Evolutionary conservation across 2,113 vertebrate species (phyloP), one percentile per base, ranked within the genome.

Genomic region (Rostratula benghalensis): DNA sequence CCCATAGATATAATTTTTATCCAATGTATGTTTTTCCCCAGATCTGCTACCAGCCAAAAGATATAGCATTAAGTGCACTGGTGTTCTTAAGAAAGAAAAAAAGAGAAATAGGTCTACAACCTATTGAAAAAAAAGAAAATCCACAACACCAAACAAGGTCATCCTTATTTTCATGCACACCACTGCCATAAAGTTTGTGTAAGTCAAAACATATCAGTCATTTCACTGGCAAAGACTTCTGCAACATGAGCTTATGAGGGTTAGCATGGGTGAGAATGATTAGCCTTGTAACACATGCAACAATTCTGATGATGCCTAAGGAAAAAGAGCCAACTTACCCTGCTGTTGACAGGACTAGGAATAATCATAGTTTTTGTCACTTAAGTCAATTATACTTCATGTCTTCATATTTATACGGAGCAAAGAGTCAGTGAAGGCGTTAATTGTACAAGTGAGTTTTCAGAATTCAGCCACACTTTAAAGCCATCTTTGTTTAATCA

Each of bases 401-500:
- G 20, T 33, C 77, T 81, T 59, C 3, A 1, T 45, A 78, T 57
- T 71, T 43, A 61, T 3, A 45, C 0, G 0, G 35, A 83, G n/a
- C 81, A 93, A 60, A 39, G 43, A 85, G 75, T 31, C 78, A 71
- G 54, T 1, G 46, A 93, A 89, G 78, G 79, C 46, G 7, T 53
- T 95, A 83, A 96, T 83, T 90, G 83, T 77, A 85, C 54, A 88
- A 90, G 79, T 33, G 70, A 0, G 31, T 43, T 94, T 91, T 91
- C 12, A 95, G 87, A 86, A 15, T 45, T 56, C 77, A 88, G 74
- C 37, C 67, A 86, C 1, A 0, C 63, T 94, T 94, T 69, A 33
- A 94, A 93, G 78, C 88, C 31, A 5, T 37, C 70, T 91, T 95
- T 95, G 78, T 94, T 94, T 83, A 97, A 95, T 79, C 78, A 27